A percentile compares a stretch with the other conserved stretches of the same genome.
These are phyloP conservation scores for Labeo calbasu DNA, from an alignment of 2,797 vertebrate genomes.

Conservation along the genomic window DNA sequence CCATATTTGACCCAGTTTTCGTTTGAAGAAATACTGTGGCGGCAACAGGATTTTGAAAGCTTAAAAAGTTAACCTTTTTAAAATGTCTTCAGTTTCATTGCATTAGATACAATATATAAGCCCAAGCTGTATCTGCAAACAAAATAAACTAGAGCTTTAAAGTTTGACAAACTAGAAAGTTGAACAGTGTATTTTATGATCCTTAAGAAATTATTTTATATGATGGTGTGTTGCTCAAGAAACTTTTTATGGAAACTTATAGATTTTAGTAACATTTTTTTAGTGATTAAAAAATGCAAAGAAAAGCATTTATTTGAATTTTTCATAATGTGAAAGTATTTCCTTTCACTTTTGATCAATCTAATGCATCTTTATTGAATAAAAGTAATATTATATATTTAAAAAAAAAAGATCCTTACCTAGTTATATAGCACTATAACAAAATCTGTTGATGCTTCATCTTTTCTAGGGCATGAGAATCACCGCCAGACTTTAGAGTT, in stretches of 20 bases:
- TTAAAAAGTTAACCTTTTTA: not conserved
- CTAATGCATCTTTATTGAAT: too few species aligned
- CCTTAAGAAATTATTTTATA: too few species aligned
- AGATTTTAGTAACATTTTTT: too few species aligned
- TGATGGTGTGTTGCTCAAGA: too few species aligned
- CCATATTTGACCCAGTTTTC: not conserved
- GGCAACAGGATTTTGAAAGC: not conserved
- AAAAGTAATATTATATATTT: too few species aligned
- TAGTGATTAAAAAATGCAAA: too few species aligned
- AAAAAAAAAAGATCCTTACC: too few species aligned
- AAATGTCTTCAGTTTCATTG: not conserved
- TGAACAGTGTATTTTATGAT: not conserved
- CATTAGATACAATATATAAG: not conserved
- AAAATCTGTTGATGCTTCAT: conserved; percentile 1
- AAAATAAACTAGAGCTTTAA: not conserved
- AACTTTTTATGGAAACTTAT: too few species aligned
- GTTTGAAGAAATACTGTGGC: not conserved
- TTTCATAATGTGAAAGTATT: too few species aligned
- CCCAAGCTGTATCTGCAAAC: not conserved
- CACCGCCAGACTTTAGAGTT: not conserved
- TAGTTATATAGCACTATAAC: not conserved
- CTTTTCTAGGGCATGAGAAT: not conserved
- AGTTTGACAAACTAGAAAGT: not conserved
- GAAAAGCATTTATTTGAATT: too few species aligned
- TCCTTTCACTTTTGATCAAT: too few species aligned